Evolutionary conservation across 2,888 invertebrate species (phyloP).

Genomic region (Cosmopolites sordidus): DNA sequence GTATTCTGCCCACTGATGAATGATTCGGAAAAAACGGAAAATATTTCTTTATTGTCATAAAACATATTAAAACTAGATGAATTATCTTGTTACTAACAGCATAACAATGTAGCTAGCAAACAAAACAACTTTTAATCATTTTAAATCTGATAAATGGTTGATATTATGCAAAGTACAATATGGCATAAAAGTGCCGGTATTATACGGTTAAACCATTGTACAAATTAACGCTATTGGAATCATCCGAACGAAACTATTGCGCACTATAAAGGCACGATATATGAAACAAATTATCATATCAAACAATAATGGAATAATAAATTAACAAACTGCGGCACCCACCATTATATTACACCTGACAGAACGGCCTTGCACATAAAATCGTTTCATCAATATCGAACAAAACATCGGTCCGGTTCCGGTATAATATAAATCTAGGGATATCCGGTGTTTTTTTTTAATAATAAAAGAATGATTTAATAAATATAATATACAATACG

Average conservation of each 20-base stretch:
- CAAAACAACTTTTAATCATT: too few relatives aligned
- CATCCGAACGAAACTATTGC: constrained; percentile 35
- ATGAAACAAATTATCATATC: constrained; percentile 45
- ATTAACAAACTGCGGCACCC: constrained; percentile 29
- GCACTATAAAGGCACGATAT: constrained; percentile 28
- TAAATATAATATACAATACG: constrained; percentile 42
- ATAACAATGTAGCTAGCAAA: too few relatives aligned
- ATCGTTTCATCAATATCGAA: constrained; percentile 41
- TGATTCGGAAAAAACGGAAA: too few relatives aligned
- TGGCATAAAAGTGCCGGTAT: constrained; percentile 13
- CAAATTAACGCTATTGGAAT: constrained; percentile 25
- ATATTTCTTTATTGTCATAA: too few relatives aligned
- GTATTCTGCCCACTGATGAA: too few relatives aligned
- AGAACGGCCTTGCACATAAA: constrained; percentile 42
- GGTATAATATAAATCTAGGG: constrained; percentile 41
- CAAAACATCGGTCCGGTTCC: constrained; percentile 37
- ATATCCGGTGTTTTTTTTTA: constrained; percentile 40
- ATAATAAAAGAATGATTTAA: constrained; percentile 43
- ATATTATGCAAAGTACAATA: constrained; percentile 22
- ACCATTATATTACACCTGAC: constrained; percentile 39
- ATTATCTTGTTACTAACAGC: too few relatives aligned
- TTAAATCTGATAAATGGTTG: constrained; percentile 21
- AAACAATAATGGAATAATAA: constrained; percentile 39
- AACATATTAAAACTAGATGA: too few relatives aligned
- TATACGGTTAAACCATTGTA: constrained; percentile 15